Evolutionary conservation across 2,888 invertebrate species (phyloP), one percentile per base, ranked within the genome.

Genomic region (Parnassius glacialis): DNA sequence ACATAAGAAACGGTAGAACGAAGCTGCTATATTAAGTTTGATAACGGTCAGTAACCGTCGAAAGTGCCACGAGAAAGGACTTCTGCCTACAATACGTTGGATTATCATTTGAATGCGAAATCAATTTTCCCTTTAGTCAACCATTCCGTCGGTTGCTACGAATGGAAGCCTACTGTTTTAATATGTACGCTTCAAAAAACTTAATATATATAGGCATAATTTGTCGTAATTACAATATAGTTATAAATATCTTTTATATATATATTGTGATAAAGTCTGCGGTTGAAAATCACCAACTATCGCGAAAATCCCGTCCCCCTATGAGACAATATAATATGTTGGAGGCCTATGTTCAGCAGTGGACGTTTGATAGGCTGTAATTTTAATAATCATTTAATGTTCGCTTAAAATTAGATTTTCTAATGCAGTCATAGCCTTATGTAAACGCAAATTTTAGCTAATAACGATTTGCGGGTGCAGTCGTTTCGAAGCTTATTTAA

Each of bases 41-140:
- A 34, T 34, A 34, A 34, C 34, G 34, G 34, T 34, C 34, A 34
- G 11, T 43, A 43, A 43, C 43, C 10, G 11, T 43, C 43, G 11
- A 12, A 48, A 65, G 68, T 71, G 69, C 68, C 70, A 71, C 72
- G 72, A 79, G 72, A 80, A 79, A 81, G 81, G 25, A 52, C 13
- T 44, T 51, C 52, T 58, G 52, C 41, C 51, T 7, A 12, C 52
- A 50, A 51, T 79, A 74, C 75, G 77, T 78, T 67, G 71, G 81
- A 85, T 87, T 84, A 87, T 84, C 83, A 85, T 87, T 81, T 84
- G 80, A 85, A 87, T 87, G 79, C 76, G 79, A 83, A 84, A 85
- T 85, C 84, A 84, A 85, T 85, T 85, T 81, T 75, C 79, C 79
- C 80, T 81, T 83, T 85, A 79, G 82, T 77, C 75, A 76, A 76